Evolutionary conservation across 2,797 vertebrate genomes (phyloP).

Genomic region (Loris lydekkerianus): DNA sequence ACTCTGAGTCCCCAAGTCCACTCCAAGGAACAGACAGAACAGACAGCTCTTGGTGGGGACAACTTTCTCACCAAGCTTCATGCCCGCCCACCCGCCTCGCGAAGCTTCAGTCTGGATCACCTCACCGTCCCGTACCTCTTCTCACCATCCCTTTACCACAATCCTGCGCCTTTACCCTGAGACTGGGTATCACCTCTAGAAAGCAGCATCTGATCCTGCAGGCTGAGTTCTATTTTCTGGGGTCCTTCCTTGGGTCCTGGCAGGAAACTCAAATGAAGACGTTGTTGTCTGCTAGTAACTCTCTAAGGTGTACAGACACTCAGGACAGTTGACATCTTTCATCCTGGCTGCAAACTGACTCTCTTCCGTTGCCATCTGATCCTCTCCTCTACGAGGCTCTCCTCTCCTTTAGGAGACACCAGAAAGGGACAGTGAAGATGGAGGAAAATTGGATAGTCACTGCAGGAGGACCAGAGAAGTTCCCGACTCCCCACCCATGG

Average conservation of each 20-base stretch:
- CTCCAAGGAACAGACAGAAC: not conserved
- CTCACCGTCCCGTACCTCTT: not conserved
- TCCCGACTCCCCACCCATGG: not conserved
- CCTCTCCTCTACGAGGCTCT: too few species aligned
- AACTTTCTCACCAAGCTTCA: not conserved
- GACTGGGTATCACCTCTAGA: not conserved
- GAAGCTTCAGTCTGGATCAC: too few species aligned
- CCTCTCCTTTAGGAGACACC: not conserved
- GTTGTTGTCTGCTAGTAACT: too few species aligned
- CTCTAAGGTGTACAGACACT: not conserved
- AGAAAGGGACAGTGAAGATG: not conserved
- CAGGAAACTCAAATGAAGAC: not conserved
- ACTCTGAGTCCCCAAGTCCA: accelerated
- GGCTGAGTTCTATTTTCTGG: not conserved
- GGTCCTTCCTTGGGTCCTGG: too few species aligned
- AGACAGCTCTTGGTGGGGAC: not conserved
- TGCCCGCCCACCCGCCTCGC: accelerated
- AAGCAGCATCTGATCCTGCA: not conserved
- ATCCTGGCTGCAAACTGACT: not conserved
- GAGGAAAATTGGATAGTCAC: not conserved
- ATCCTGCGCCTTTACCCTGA: too few species aligned
- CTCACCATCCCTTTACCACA: too few species aligned
- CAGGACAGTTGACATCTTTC: too few species aligned
- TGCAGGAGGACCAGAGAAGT: not conserved
- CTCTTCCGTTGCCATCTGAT: not conserved